These are phyloP conservation scores for Drosophila paramelanica DNA, from an alignment of 2,888 invertebrate genomes.

Conservation along the genomic window DNA sequence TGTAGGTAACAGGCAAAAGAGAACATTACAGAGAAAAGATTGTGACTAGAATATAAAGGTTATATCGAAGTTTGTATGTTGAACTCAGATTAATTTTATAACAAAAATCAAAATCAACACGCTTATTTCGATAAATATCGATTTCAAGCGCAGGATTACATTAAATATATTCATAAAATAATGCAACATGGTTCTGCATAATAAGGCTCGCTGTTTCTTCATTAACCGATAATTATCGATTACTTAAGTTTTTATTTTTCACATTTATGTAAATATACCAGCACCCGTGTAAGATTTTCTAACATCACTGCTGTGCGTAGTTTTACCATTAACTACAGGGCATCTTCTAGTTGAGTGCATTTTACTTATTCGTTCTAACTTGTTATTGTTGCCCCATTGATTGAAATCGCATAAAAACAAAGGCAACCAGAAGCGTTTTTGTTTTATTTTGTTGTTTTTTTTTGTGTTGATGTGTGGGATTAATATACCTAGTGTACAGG, in stretches of 20 bases:
- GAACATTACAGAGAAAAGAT: too few relatives aligned
- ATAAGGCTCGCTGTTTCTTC: too few relatives aligned
- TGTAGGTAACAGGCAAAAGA: not conserved
- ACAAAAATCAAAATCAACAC: too few relatives aligned
- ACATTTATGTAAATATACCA: too few relatives aligned
- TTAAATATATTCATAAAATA: not conserved
- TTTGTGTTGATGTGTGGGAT: not conserved
- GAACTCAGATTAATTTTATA: too few relatives aligned
- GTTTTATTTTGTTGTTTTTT: not conserved
- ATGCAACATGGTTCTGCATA: too few relatives aligned
- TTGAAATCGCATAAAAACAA: conserved; percentile 80
- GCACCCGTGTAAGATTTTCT: too few relatives aligned
- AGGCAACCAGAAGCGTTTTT: conserved; percentile 25
- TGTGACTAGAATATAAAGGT: too few relatives aligned
- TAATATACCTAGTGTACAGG: conserved; percentile 1
- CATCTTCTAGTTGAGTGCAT: not conserved
- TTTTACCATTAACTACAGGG: not conserved
- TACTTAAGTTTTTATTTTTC: too few relatives aligned
- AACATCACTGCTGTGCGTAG: too few relatives aligned
- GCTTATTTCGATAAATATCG: not conserved
- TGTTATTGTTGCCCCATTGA: conserved; percentile 56
- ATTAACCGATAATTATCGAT: too few relatives aligned
- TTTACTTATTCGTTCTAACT: not conserved
- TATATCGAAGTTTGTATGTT: too few relatives aligned
- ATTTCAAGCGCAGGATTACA: not conserved